Evolutionary conservation across 2,113 vertebrate species (phyloP), one percentile per base, ranked within the genome.

Genomic region (Callipepla squamata): DNA sequence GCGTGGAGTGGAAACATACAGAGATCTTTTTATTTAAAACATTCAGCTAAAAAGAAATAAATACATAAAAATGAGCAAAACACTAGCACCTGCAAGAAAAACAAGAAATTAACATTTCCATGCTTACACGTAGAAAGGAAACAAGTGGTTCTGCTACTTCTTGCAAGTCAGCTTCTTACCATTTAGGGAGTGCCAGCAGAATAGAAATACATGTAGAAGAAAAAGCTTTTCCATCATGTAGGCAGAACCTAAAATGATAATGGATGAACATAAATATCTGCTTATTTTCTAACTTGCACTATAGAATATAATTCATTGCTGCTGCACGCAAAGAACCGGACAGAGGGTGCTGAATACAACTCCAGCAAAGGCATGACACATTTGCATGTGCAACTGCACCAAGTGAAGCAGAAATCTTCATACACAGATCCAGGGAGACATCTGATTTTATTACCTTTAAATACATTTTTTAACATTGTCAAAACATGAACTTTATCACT

Each of bases 141-240:
- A 75, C 25, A 74, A 80, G 91, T 13, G 65, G 23, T 94, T 68
- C 18, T 79, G 38, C 23, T 45, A 14, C 38, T 82, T 85, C 45
- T 81, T 63, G 79, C 0, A 0, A 50, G 6, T 91, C 69, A 26
- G 19, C 42, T 42, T 89, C 98, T 97, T 98, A 98, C 98, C 98
- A 32, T 94, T 92, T 63, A 97, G 45, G 58, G 96, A 95, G 84
- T 89, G 65, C 94, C 87, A 96, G 89, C 65, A 91, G 94, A 80
- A 69, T 61, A 74, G 70, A 73, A 97, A 90, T 40, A 57, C 7
- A 78, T 81, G 89, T 17, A 96, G n/a, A 89, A 85, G 15, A 58
- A 94, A 96, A 86, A 73, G 62, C 26, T 55, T 87, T 90, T 77
- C 89, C 97, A 98, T 98, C 51, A 79, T 91, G 90, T 62, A 87